Base-by-base conservation (phyloP, 2,113 vertebrate genomes). In the Limnothrissa miodon region DNA sequence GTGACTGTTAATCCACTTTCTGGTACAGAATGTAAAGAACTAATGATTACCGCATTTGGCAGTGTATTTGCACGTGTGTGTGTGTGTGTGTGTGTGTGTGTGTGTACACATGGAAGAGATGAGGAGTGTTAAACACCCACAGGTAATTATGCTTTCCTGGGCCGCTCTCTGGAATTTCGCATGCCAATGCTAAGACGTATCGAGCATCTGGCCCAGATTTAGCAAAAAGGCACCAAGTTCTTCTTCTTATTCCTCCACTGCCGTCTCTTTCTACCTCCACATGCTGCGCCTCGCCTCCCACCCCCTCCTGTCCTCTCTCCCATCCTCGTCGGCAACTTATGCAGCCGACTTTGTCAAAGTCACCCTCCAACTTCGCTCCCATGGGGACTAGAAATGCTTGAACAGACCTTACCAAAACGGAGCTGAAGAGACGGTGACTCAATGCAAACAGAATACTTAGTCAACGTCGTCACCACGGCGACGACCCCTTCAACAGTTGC, bases 181-280 rank as follows among this genome's bases (percentile, higher is more conserved):
- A 82, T 82, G 56, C n/a, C 48, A 81, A 66, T 82, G 83, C 48
- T 53, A 70, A 82, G 79, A 79, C 78, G 82, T 84, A 79, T 81
- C 42, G 79, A 81, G 80, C 85, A 83, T 87, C 85, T 88, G 87
- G 82, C 62, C 83, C 81, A 42, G 45, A 85, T 87, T 85, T 83
- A 70, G 45, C 79, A 82, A 29, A n/a, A 4, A 17, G 21, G 33
- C 51, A 45, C 25, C 25, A 13, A 4, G 29, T 36, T 74, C 25
- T 17, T 33, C n/a, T 70, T 66, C 4, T 74, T 13, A 9, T 74
- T 74, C 13, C 10, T 39, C 21, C 66, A 36, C 11, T 29, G 25
- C 9, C 59, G 23, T 11, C 25, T 66, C 5, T 25, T 48, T 48
- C 46, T 42, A 2, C 6, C 6, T 42, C 42, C 17, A 23, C 53